Base-by-base conservation (phyloP, 2,888 invertebrate genomes). In the Vesta saturnalis region DNA sequence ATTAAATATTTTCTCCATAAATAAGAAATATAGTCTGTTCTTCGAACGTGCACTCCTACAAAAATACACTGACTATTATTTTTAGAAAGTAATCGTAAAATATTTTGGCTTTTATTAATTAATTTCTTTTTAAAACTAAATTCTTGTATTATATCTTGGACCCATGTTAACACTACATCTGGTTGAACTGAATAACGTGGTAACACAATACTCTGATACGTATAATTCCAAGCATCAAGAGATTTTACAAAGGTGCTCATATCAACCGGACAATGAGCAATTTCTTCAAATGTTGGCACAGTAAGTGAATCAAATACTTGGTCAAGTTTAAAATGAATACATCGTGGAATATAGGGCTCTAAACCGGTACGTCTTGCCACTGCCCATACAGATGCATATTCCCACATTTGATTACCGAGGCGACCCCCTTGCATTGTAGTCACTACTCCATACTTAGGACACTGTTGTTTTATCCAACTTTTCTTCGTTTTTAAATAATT, bases 1-100 rank as follows among this genome's bases (percentile, higher is more conserved):
- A 82, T 82, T 46, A 84, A 82, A 60, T 86, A 80, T 72, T 87
- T 87, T 64, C 85, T 82, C 85, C 86, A 86, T 18, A 89, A 79
- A 77, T 87, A 88, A 63, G 84, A 83, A 30, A 86, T 82, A 77
- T 88, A 89, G 78, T 89, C 89, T 1, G 88, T 88, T 63, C 88
- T 81, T 56, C 88, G 80, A 5, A 88, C 86, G 72, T 89, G 89
- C 46, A 89, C 83, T 56, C 87, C 87, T 14, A 88, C 85, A 73
- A 84, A 88, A 12, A 83, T 83, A 47, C 81, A 58, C 30, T 74
- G 72, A 16, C 71, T 67, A n/a, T 59, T 30, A 61, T 77, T 76
- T 71, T 76, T 79, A 52, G 73, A 70, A 47, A 82, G 80, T 47
- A 81, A 79, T 64, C 79, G 79, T 21, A 88, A 76, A 60, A 85